Evolutionary conservation across 2,797 vertebrate genomes (phyloP), one percentile per base, ranked within the genome.

Genomic region (Bovichtus diacanthus): DNA sequence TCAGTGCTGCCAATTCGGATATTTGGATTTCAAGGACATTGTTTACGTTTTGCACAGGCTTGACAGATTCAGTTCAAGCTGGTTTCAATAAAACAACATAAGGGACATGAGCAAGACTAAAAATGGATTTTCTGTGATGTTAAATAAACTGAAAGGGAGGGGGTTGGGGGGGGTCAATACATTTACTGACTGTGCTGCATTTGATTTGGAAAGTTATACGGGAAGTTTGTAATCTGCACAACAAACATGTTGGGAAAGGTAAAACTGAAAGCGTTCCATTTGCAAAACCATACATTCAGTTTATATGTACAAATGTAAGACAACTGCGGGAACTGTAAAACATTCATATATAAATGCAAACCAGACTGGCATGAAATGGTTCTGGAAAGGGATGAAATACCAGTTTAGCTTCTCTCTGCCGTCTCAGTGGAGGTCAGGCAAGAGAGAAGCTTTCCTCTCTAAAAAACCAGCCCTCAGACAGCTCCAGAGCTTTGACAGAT

Each of bases 1-100:
- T 86, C 78, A 76, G 67, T 18, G 29, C 85, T 90, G 89, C 92
- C 91, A 91, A 86, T 87, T 85, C 64, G 67, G 83, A 90, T 89
- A 82, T 91, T 94, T 94, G 84, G 80, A 88, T 89, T 92, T 88
- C 77, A 38, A 61, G 67, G 82, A 87, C 80, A 87, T 82, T 90
- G 89, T 94, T 94, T 93, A 90, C 87, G 80, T 82, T 88, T 70
- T 83, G 85, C 77, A 44, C 55, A 10, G 44, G 76, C 76, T 80
- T 84, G 83, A 91, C 82, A 69, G 81, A 88, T 86, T 89, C 82
- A 74, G 82, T 91, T 88, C 63, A 84, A 84, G 88, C 85, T 87
- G 68, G 78, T 86, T 94, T 86, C 77, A 84, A 74, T 90, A 84
- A 92, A 91, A 87, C 84, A 91, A 89, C 84, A 88, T 18, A 72